Evolutionary conservation across 2,888 invertebrate genomes (phyloP), one percentile per base, ranked within the genome.

Genomic region (Melieria omissa): DNA sequence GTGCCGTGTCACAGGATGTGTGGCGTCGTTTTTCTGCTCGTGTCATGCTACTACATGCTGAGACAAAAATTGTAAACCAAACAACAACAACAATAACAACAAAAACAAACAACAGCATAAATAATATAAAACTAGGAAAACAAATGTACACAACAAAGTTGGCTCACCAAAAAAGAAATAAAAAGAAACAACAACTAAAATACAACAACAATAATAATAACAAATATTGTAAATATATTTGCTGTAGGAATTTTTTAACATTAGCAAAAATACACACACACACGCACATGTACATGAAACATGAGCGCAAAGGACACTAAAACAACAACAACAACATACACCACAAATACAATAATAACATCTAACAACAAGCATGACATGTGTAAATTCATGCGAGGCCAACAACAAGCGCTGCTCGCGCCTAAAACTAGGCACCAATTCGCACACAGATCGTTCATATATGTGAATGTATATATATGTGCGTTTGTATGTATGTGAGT

Each of bases 321-420:
- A 49, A 41, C 61, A 45, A 14, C 46, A 61, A 66, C 58, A 68
- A 68, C 62, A 68, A 45, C 61, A 60, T 68, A 60, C 60, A 16
- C 42, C 5, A 49, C 68, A 52, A 54, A 14, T 14, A 52, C 49
- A 41, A 68, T 61, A 68, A 45, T 54, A 55, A 7, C 69, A 69
- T 45, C 69, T 62, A 63, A 69, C 62, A 62, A 55, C 69, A 69
- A 54, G 45, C 61, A 45, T 69, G 62, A 63, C 69, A 62, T 69
- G 62, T 69, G 62, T 69, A 69, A 69, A 63, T 69, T 55, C 69
- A 41, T 29, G 46, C 29, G 45, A 10, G 62, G 14, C 61, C 52
- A 52, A 52, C 52, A 52, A 46, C 49, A 41, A 55, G 14, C 42
- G 58, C 14, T 14, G 58, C 16, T 49, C 47, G 7, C 44, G 67